Percentiles rank a stretch among this genome's conserved stretches.
These are phyloP conservation scores for Peromyscus nudipes DNA, from an alignment of 2,797 vertebrate species.

Conservation along the genomic window DNA sequence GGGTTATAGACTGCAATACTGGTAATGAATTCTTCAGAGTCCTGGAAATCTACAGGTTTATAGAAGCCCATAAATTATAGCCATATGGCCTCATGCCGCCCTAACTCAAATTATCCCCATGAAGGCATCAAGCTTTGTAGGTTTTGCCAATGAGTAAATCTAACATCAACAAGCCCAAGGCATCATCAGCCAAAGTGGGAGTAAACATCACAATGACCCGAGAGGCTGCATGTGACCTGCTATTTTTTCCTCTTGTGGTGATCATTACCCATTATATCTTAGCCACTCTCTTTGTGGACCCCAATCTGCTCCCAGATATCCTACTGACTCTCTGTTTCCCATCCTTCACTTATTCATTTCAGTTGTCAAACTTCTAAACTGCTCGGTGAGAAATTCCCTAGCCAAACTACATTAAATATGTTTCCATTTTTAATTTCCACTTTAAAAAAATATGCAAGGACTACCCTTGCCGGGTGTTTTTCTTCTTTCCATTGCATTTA, in stretches of 20 bases:
- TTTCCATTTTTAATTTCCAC: not conserved
- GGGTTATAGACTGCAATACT: not conserved
- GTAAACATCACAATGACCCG: not conserved
- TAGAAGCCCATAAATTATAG: not conserved
- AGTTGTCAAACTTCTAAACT: not conserved
- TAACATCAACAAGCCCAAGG: not conserved
- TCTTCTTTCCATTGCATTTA: not conserved
- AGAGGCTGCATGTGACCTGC: not conserved
- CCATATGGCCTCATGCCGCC: not conserved
- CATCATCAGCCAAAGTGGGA: not conserved
- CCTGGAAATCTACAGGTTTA: not conserved
- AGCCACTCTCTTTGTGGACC: not conserved
- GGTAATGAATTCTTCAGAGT: not conserved
- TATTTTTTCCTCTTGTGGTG: not conserved
- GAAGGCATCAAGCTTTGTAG: not conserved
- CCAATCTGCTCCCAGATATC: fast-evolving
- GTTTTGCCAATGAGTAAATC: slow-evolving; percentile 8
- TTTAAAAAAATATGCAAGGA: not conserved
- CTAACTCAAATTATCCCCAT: not conserved
- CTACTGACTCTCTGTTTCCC: not conserved
- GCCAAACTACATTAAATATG: not conserved
- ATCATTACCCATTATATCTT: not conserved
- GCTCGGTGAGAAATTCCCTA: not conserved
- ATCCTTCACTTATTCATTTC: not conserved
- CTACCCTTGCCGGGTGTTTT: not conserved